Evolutionary conservation across 2,888 invertebrate genomes (phyloP).

Genomic region (Polia nebulosa): DNA sequence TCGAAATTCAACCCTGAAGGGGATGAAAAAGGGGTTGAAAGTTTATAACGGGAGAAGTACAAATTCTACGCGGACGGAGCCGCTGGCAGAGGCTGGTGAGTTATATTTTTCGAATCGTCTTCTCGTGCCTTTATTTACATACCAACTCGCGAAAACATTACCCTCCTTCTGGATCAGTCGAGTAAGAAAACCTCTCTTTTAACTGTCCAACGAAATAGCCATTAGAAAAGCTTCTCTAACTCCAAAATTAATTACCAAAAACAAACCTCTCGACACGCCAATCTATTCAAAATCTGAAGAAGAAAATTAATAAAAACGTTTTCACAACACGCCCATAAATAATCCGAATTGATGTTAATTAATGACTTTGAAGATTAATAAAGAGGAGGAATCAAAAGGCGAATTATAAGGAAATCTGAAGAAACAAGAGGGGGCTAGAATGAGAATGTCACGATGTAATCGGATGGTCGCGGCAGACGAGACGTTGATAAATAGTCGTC

Average conservation of each 20-base stretch:
- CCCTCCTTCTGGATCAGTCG: too few relatives aligned
- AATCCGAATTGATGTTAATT: conserved; percentile 83
- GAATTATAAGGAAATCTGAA: conserved; percentile 86
- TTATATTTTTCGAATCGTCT: too few relatives aligned
- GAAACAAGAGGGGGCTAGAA: conserved; percentile 76
- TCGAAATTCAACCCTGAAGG: too few relatives aligned
- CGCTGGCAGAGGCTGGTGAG: too few relatives aligned
- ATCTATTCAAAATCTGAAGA: conserved; percentile 37
- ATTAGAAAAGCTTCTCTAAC: not conserved
- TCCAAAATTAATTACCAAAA: conserved; percentile 24
- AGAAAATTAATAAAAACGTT: conserved; percentile 53
- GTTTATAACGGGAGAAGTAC: too few relatives aligned
- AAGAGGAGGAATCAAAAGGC: conserved; percentile 83
- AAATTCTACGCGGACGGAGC: too few relatives aligned
- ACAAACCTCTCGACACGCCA: conserved; percentile 28
- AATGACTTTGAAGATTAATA: conserved; percentile 86
- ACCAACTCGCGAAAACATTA: too few relatives aligned
- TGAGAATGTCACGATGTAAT: conserved; percentile 89
- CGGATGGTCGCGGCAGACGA: conserved; percentile 83
- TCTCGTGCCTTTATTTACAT: too few relatives aligned
- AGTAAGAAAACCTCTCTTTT: not conserved
- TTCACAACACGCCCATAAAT: conserved; percentile 64
- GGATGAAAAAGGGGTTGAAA: too few relatives aligned
- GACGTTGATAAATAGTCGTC: conserved; percentile 87
- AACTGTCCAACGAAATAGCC: not conserved